phyloP scores from a whole-genome alignment of 1,140 invertebrate species.

The Ericerus pela region DNA sequence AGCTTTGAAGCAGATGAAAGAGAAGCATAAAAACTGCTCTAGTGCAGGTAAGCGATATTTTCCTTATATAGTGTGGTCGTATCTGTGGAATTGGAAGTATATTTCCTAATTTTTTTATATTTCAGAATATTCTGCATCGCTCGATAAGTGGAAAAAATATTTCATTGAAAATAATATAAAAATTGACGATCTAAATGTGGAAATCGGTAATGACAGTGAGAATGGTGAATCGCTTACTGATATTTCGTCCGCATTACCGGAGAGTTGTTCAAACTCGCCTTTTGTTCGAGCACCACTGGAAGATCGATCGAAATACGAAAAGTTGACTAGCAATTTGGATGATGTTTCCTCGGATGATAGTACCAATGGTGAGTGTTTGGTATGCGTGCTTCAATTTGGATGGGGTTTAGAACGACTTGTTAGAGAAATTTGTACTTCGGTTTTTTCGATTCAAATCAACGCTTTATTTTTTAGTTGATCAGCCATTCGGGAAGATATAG shows the following conservation, averaged over 20 bases:
- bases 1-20: not conserved
- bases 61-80: not conserved
- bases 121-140: not conserved
- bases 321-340: constrained; percentile 40
- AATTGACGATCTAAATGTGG: constrained; percentile 17
- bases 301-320: constrained; percentile 65
- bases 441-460: too few relatives aligned
- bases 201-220: constrained; percentile 15
- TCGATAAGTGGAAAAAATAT: constrained; percentile 17
- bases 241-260: constrained; percentile 23
- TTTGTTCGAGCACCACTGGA: constrained; percentile 50
- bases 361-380: constrained; percentile 7
- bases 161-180: constrained; percentile 19
- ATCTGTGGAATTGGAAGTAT: not conserved
- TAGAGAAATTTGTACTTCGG: too few relatives aligned
- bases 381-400: not conserved
- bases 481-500: too few relatives aligned
- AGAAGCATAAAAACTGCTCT: constrained; percentile 6
- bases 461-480: too few relatives aligned
- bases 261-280: constrained; percentile 30
- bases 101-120: not conserved
- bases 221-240: not conserved
- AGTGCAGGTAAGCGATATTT: not conserved
- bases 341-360: constrained; percentile 43
- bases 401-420: too few relatives aligned